Conservation (phyloP, 2,888 invertebrate genomes). For the Eupithecia subfuscata region DNA sequence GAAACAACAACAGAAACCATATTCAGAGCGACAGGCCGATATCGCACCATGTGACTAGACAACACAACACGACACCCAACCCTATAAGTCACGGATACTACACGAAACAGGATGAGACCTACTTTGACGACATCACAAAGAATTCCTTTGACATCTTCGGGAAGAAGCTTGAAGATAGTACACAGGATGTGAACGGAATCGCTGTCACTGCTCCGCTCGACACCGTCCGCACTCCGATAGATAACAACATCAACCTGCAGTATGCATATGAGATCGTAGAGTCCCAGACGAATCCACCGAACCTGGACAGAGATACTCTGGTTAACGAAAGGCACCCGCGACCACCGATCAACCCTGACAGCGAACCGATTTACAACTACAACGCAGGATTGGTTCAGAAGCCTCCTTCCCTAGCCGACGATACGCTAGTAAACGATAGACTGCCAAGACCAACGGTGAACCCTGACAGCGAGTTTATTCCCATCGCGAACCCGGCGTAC, state of each 20-base stretch:
- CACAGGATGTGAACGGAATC: constrained; percentile 75
- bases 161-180: constrained; percentile 85
- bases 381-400: constrained; percentile 67
- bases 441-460: constrained; percentile 87
- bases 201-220: constrained; percentile 77
- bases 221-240: constrained; percentile 76
- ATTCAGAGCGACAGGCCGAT: constrained; percentile 71
- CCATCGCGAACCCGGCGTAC: constrained; percentile 77
- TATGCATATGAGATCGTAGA: constrained; percentile 80
- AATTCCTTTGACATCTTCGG: constrained; percentile 90
- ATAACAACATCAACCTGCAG: constrained; percentile 81
- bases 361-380: constrained; percentile 78
- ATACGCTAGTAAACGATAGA: constrained; percentile 89
- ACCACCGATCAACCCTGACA: constrained; percentile 87
- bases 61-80: constrained; percentile 80
- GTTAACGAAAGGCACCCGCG: constrained; percentile 89
- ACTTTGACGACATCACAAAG: constrained; percentile 89
- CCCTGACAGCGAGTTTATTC: constrained; percentile 87
- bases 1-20: constrained; percentile 67
- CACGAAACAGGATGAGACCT: constrained; percentile 87
- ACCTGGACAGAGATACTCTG: constrained; percentile 86
- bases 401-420: constrained; percentile 83
- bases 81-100: constrained; percentile 86
- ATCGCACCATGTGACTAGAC: constrained; percentile 61
- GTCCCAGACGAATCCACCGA: constrained; percentile 70